Evolutionary conservation across 1,140 invertebrate genomes (phyloP), one percentile per base, ranked within the genome.

Genomic region (Drosophila carrolli): DNA sequence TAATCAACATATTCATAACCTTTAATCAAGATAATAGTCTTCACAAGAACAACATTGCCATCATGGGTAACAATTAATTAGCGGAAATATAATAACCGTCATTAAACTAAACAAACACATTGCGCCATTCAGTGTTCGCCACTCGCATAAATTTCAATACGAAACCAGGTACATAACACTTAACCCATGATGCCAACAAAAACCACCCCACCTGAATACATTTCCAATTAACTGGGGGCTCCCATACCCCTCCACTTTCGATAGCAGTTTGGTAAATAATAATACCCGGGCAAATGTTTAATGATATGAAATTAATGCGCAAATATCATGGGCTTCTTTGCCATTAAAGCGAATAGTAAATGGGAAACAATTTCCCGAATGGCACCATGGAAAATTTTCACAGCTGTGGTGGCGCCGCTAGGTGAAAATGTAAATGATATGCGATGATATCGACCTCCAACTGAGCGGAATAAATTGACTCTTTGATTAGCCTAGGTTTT

Each of bases 81-180:
- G 65, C 48, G 62, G 65, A 61, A 68, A 85, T 88, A 81, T 82
- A 88, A 86, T 86, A 86, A 82, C 82, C 83, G 65, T 58, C 82
- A 86, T 86, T 86, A 82, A 88, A 75, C 82, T 86, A 82, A 86
- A 66, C 83, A 86, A 86, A 86, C 82, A 88, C 56, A 76, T 82
- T 75, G 61, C 40, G 47, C 41, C 53, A 53, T 61, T 71, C 57
- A 40, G 13, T 35, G 58, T 57, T 66, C 48, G 60, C 44, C 61
- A 50, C 54, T 86, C 71, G 83, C 82, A 86, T 88, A 76, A 88
- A 86, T 88, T 82, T 88, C 75, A 86, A 82, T 86, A 68, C 56
- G 44, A 58, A 65, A 32, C 46, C 47, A 40, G 61, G 35, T 48
- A 48, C 65, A 65, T 16, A 54, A 54, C 46, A 67, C 35, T 59